phyloP scores from a whole-genome alignment of 2,797 vertebrate species.

The Diceros bicornis region DNA sequence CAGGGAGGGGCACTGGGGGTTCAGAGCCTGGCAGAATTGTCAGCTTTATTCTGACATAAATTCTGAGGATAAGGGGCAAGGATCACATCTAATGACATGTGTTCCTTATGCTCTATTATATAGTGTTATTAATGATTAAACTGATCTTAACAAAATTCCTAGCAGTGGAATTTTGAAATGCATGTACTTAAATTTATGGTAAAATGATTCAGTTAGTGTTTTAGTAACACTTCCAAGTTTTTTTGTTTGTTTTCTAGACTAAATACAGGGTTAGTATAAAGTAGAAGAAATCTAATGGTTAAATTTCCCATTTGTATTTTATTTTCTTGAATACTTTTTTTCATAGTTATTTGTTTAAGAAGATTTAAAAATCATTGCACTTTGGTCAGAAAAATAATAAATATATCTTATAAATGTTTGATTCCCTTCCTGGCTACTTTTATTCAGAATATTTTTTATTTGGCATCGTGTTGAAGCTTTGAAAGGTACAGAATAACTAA shows the following conservation, averaged over 20 bases:
- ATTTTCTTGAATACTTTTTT: conserved; percentile 84
- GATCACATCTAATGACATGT: conserved; percentile 28
- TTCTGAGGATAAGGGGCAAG: conserved; percentile 37
- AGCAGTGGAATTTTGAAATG: conserved; percentile 60
- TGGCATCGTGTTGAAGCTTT: conserved; percentile 69
- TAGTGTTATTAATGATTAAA: conserved; percentile 43
- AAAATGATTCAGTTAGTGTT: conserved; percentile 73
- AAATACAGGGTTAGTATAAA: conserved; percentile 64
- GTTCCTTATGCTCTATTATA: conserved; percentile 51
- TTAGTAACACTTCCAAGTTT: conserved; percentile 80
- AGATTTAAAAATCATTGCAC: conserved; percentile 88
- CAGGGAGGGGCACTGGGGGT: not conserved
- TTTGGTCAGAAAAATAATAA: conserved; percentile 86
- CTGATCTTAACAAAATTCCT: conserved; percentile 45
- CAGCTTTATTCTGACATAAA: conserved; percentile 68
- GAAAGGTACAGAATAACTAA: conserved; percentile 34
- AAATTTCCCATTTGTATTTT: conserved; percentile 83
- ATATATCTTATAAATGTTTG: conserved; percentile 80
- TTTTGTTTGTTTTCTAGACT: conserved; percentile 83
- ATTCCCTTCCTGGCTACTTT: conserved; percentile 78
- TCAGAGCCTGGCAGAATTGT: conserved; percentile 70
- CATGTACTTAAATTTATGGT: conserved; percentile 66
- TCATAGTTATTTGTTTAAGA: conserved; percentile 84
- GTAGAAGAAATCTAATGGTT: conserved; percentile 82
- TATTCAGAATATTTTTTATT: conserved; percentile 72